These are phyloP conservation scores for Ophonus ardosiacus DNA, from an alignment of 2,888 invertebrate species.

Conservation along the genomic window DNA sequence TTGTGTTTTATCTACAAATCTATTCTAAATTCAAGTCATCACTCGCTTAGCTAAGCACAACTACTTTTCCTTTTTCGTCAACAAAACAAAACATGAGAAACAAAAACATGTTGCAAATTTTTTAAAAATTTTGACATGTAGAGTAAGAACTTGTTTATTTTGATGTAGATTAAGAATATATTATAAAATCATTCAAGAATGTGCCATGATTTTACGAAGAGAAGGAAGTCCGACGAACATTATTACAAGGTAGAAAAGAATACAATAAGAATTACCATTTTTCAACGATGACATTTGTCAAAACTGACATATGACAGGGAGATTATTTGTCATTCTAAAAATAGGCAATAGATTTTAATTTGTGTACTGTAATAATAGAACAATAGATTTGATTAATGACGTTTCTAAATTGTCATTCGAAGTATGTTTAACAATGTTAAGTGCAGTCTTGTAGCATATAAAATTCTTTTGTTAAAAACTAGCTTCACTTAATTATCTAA, in stretches of 20 bases:
- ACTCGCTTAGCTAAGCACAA: slow-evolving; percentile 49
- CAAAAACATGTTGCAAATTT: neutral
- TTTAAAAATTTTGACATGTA: slow-evolving; percentile 32
- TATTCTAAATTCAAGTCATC: slow-evolving; percentile 40
- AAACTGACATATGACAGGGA: slow-evolving; percentile 2
- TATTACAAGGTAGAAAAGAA: slow-evolving; percentile 47
- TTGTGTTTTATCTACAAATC: slow-evolving; percentile 34
- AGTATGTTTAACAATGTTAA: too few species aligned
- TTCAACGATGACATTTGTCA: slow-evolving; percentile 25
- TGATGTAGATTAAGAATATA: slow-evolving; percentile 10
- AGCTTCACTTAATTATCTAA: neutral
- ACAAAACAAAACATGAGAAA: slow-evolving; percentile 46
- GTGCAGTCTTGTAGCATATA: too few species aligned
- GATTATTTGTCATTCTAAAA: neutral
- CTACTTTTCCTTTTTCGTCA: slow-evolving; percentile 48
- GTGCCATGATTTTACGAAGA: slow-evolving; percentile 37
- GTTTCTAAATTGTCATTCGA: too few species aligned
- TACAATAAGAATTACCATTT: slow-evolving; percentile 14
- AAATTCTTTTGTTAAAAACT: too few species aligned
- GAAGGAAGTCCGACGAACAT: slow-evolving; percentile 43
- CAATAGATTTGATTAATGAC: too few species aligned
- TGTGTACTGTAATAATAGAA: neutral
- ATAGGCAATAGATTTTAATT: neutral
- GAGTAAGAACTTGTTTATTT: slow-evolving; percentile 10
- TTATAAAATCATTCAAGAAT: slow-evolving; percentile 25